Evolutionary conservation across 2,113 vertebrate species (phyloP).

Genomic region (Odontophorus gujanensis): DNA sequence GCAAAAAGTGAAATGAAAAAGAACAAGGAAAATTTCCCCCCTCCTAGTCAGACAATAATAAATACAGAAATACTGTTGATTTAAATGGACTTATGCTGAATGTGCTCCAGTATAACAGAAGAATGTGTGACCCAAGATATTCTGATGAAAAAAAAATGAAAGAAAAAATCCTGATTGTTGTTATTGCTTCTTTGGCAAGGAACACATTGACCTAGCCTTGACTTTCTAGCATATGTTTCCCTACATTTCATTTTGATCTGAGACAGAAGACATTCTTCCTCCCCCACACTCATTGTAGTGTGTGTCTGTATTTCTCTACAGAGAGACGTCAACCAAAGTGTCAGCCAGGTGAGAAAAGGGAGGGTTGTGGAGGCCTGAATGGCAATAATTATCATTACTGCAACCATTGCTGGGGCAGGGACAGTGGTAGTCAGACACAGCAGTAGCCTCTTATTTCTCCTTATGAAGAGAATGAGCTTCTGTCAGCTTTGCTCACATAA

Average conservation of each 20-base stretch:
- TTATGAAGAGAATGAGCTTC: neutral
- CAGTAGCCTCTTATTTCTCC: neutral
- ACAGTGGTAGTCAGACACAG: neutral
- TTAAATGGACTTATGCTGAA: neutral
- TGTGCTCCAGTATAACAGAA: neutral
- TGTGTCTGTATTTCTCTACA: neutral
- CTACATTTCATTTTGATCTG: neutral
- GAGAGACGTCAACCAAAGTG: neutral
- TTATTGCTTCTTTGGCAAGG: neutral
- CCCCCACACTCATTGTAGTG: rapidly evolving
- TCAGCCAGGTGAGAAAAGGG: neutral
- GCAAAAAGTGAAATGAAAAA: neutral
- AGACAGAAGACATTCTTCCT: neutral
- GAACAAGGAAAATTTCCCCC: neutral
- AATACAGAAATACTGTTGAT: neutral
- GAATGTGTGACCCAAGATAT: neutral
- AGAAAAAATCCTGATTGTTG: neutral
- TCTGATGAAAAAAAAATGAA: neutral
- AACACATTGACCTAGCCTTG: neutral
- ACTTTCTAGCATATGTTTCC: neutral
- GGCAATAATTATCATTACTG: neutral
- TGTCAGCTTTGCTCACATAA: neutral
- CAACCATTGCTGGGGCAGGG: neutral
- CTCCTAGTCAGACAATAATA: neutral
- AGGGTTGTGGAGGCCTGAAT: neutral